Base-by-base conservation (phyloP, 1,140 invertebrate species). In the Eumeta japonica region DNA sequence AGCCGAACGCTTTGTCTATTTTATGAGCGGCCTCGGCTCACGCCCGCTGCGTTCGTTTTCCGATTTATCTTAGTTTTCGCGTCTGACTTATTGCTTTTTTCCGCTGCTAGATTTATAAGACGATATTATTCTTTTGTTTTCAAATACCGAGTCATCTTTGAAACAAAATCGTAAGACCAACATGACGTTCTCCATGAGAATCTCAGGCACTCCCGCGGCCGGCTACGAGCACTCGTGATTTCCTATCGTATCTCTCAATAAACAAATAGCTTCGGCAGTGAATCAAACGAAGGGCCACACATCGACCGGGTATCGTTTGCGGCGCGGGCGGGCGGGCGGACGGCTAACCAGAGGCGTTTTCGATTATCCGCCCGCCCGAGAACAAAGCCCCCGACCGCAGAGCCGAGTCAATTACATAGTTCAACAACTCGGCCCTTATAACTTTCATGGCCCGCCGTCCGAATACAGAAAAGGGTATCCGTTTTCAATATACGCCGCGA, bases 401-500 rank as follows among this genome's bases (percentile, higher is more conserved):
- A 66, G 59, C 62, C 61, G 48, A 74, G 70, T 74, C 65, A 71
- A 74, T 74, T 74, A 74, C 70, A 71, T 71, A 74, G 66, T 71
- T 74, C 66, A 67, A 70, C 64, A 74, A 74, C 66, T 73, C 66
- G 62, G 63, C 59, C 70, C 66, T 74, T 68, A 71, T 70, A 74
- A 74, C 66, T 74, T 74, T 66, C 70, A 70, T 66, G 62, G 61
- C 52, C 60, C 54, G 60, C 62, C 61, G 55, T 58, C 57, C 56
- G 70, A 74, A 74, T 71, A 74, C 70, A 67, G 68, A 73, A 66
- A 70, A 73, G 68, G 65, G 62, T 72, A 67, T 67, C 58, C 62
- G 63, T 71, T 74, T 74, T 70, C 65, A 70, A 71, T 71, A 71
- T 61, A 45, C 44, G 42, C 54, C 50, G 52, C 55, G 50, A 59